Evolutionary conservation across 2,888 invertebrate species (phyloP), one percentile per base, ranked within the genome.

Genomic region (Hyposoter didymator): DNA sequence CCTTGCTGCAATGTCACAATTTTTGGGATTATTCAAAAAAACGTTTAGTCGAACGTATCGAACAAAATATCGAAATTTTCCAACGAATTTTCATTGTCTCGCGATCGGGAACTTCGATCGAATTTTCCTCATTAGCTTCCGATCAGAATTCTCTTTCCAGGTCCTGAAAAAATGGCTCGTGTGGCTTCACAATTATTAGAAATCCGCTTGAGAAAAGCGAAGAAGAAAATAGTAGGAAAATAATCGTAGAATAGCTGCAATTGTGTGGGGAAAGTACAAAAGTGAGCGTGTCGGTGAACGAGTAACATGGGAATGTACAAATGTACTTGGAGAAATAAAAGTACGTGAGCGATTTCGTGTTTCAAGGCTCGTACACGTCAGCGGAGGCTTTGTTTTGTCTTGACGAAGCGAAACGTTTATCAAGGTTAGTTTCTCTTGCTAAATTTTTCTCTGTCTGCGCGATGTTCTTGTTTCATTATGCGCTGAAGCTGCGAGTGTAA

Each of bases 321-420:
- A 35, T 32, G 35, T 32, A 64, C 39, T 49, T 32, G 35, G 14
- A 49, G n/a, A 55, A 49, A 45, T 43, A 62, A 66, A 73, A 14
- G 55, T 75, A 52, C 59, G 79, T n/a, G 67, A 74, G 67, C 32
- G 52, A 72, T 35, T 49, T 82, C 70, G 49, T 75, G 85, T 82
- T 78, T 78, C 72, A 39, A 67, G 76, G 67, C 76, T 52, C 35
- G 49, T 59, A 5, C 64, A 76, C 85, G 78, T 86, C 85, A 81
- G 52, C n/a, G 69, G 14, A 35, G 39, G 83, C 78, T 86, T 86
- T 86, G 80, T 83, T 66, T 78, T 17, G 62, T 80, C 80, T 80
- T 73, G 80, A 85, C 78, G 73, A 76, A 52, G 45, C 67, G 22
- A 76, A 76, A 49, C 52, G 66, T 66, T 49, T 67, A 73, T 52